Evolutionary conservation across 2,888 invertebrate species (phyloP), one percentile per base, ranked within the genome.

Genomic region (Dryocosmus kuriphilus): DNA sequence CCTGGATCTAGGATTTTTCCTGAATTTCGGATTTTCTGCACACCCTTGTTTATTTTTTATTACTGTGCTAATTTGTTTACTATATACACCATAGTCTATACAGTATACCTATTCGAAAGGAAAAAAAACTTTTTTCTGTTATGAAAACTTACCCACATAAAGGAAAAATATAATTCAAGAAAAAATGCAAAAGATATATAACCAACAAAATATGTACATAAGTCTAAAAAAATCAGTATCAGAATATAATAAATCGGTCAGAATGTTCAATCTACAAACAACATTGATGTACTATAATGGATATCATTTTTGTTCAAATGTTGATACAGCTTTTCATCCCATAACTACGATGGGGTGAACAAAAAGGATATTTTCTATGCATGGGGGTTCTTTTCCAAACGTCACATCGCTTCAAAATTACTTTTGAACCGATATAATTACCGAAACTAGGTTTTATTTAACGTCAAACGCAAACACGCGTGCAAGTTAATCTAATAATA

Each of bases 401-500:
- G 57, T 57, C 14, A 57, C 24, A 24, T 38, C 6, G 35, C 41
- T 38, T 27, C 3, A 16, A 41, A 14, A 65, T 35, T 41, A 24
- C 65, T 41, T 14, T 24, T 38, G 35, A 11, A 65, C 24, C 65
- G 41, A 65, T 65, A 41, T 65, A 65, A 65, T 65, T 65, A 41
- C 65, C 22, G 14, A 35, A 65, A 24, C 19, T 65, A 65, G 65
- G 24, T 65, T 67, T 41, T n/a, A 67, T 67, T 46, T 41, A 27
- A 46, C 41, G 67, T 46, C 27, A 24, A 67, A 46, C 14, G 67
- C 27, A 27, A 67, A 46, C 67, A 67, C 67, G 46, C 46, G 67
- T 27, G 67, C 41, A 46, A 4, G 46, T 46, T 67, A 67, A 67
- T 67, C 67, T 46, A 67, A 46, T 67, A 67, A 67, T 27, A 46